A percentile compares a stretch with the other conserved stretches of the same genome.
Evolutionary conservation across 23 tunicate genomes (phyloP).

Genomic region (Corella eumyota): DNA sequence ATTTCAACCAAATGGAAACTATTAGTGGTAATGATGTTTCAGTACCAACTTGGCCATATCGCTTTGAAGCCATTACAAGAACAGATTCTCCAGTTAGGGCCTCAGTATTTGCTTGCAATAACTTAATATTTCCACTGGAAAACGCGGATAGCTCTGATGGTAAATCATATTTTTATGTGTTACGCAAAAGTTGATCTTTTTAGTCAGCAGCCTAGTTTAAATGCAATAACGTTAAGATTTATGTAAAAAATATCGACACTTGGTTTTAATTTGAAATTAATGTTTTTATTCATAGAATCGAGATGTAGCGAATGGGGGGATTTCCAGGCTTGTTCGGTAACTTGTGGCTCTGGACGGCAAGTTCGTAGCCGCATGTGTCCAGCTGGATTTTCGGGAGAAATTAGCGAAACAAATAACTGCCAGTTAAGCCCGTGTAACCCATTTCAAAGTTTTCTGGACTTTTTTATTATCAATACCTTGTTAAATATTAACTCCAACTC

Average conservation of each 20-base stretch:
- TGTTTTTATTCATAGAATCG: background rate
- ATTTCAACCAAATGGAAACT: constrained; percentile 4
- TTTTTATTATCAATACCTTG: no score
- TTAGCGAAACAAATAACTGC: background rate
- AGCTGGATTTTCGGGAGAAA: background rate
- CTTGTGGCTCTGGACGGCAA: background rate
- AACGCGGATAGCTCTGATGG: background rate
- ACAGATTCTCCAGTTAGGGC: constrained; percentile 20
- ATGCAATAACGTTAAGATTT: no score
- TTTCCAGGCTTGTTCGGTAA: background rate
- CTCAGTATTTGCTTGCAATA: constrained; percentile 19
- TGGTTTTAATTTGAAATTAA: background rate
- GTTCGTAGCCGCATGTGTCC: constrained; percentile 2
- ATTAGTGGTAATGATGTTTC: constrained; percentile 8
- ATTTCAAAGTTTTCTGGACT: no score
- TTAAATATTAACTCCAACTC: no score
- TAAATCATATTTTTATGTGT: no score
- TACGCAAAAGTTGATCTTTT: no score
- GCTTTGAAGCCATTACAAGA: constrained; percentile 36
- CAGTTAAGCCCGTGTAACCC: background rate
- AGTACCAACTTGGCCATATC: constrained; percentile 32
- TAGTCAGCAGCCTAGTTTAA: background rate
- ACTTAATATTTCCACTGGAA: constrained; percentile 13
- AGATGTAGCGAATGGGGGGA: background rate
- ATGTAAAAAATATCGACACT: no score